Base-by-base conservation (phyloP, 1,140 invertebrate species). In the Eupristina koningsbergeri region DNA sequence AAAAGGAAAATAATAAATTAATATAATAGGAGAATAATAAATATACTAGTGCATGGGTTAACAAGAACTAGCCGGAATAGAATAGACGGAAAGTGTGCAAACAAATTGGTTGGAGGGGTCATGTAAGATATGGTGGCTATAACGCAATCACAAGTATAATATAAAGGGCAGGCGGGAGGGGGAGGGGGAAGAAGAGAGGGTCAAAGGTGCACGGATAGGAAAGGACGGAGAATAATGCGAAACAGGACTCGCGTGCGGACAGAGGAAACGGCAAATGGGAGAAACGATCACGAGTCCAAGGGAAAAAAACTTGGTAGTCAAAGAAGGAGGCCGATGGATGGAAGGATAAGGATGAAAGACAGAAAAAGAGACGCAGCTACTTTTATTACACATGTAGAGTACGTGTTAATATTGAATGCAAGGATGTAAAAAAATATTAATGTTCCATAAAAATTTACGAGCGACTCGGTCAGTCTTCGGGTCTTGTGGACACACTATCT, bases 401-500 rank as follows among this genome's bases (percentile, higher is more conserved):
- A 19, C 45, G 17, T 26, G 58, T 47, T 69, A 80, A 58, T 58
- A n/a, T 61, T 22, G 64, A 69, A n/a, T 47, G 29, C 17, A 50
- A 17, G 9, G 58, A 26, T 19, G n/a, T 64, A 36, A 19, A 61
- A 8, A 31, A 39, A 81, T 58, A n/a, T 81, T 81, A 74, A 61
- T 73, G 80, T 39, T 11, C 80, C 73, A 80, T 80, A 29, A 81
- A 63, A 74, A 47, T 81, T 81, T 81, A 81, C 80, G 69, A 81
- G 45, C 47, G 13, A 22, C n/a, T 22, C 47, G 2, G 67, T 41
- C 29, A 41, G 31, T 22, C 9, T 34, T 79, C 19, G 11, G 26
- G 26, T 67, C 8, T 45, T 11, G 19, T 19, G 9, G 8, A 34
- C 26, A 19, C 22, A 0, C 0, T 67, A 6, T n/a, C 41, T 36